phyloP scores from a whole-genome alignment of 2,797 vertebrate genomes.

The Xenops minutus region DNA sequence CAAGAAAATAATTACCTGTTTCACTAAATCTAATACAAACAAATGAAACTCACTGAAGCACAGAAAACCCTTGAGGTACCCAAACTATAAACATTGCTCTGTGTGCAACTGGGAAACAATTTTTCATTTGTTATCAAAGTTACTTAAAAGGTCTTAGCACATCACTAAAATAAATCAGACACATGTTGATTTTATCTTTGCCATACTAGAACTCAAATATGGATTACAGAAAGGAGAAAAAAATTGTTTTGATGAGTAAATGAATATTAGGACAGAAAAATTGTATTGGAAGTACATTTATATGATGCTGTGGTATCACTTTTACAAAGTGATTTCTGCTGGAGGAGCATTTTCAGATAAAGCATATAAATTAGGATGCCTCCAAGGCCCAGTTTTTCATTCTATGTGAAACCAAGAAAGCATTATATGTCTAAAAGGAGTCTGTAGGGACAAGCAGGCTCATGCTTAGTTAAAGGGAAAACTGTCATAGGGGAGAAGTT shows the following conservation, averaged over 20 bases:
- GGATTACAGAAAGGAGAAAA: slow-evolving; percentile 3
- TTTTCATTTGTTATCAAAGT: slow-evolving; percentile 16
- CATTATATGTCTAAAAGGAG: slow-evolving; percentile 1
- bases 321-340: slow-evolving; percentile 22
- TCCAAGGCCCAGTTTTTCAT: slow-evolving; percentile 9
- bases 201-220: neutral
- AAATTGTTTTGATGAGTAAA: slow-evolving; percentile 4
- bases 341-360: slow-evolving; percentile 43
- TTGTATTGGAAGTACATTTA: neutral
- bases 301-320: neutral
- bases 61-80: slow-evolving; percentile 9
- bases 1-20: slow-evolving; percentile 56
- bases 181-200: slow-evolving; percentile 36
- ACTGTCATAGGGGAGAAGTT: slow-evolving; percentile 4
- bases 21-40: slow-evolving; percentile 28
- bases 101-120: neutral
- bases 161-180: slow-evolving; percentile 27
- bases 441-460: slow-evolving; percentile 25
- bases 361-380: slow-evolving; percentile 11
- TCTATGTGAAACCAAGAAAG: slow-evolving; percentile 12
- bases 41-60: neutral
- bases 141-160: slow-evolving; percentile 37
- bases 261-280: neutral
- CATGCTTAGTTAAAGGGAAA: slow-evolving; percentile 56
- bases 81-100: neutral